A percentile compares a stretch with the other conserved stretches of the same genome.
Evolutionary conservation across 37 sponge, comb jelly and placozoan species (phyloP).

Genomic region (Beroe forskalii): DNA sequence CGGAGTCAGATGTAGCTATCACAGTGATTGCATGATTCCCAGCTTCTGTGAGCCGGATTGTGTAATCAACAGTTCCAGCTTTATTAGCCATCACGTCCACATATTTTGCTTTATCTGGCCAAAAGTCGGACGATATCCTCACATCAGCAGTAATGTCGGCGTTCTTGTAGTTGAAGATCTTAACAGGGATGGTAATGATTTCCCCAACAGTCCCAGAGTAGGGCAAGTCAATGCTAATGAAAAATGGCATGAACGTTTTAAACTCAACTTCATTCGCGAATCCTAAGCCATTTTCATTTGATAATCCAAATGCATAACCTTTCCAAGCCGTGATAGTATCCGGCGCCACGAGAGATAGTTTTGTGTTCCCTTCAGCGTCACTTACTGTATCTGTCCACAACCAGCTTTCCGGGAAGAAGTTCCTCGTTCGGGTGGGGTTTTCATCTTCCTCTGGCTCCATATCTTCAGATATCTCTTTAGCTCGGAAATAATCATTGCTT

Average conservation of each 20-base stretch:
- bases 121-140: background rate
- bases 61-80: background rate
- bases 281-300: constrained; percentile 8
- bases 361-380: background rate
- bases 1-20: background rate
- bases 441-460: background rate
- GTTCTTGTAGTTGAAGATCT: constrained; percentile 4
- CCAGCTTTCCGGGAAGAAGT: constrained; percentile 42
- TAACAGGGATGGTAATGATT: constrained; percentile 19
- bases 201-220: constrained; percentile 50
- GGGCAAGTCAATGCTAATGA: constrained; percentile 10
- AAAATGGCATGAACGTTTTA: background rate
- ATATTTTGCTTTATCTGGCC: background rate
- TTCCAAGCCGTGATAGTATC: constrained; percentile 50
- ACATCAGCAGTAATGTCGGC: background rate
- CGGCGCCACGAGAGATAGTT: background rate
- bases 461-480: background rate
- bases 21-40: constrained; percentile 13
- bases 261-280: constrained; percentile 51
- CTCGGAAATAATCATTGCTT: background rate
- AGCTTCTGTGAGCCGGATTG: constrained; percentile 14
- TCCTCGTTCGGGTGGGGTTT: background rate
- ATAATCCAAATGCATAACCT: constrained; percentile 12
- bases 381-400: background rate
- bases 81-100: background rate